phyloP scores from a whole-genome alignment of 2,113 vertebrate genomes.

The Pomatostomus ruficeps region DNA sequence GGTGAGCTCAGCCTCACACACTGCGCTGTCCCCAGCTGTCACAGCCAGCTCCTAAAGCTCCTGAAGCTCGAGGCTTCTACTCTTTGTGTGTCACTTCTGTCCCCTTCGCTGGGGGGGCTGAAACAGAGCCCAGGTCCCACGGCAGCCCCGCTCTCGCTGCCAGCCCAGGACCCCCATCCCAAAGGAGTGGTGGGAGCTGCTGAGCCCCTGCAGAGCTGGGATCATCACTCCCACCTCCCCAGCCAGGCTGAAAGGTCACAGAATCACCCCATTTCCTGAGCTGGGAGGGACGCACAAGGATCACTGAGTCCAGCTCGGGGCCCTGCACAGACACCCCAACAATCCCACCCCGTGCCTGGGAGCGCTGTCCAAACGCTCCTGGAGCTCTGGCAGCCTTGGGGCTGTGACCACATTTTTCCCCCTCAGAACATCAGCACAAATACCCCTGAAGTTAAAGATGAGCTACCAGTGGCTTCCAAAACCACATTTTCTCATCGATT shows the following conservation, averaged over 20 bases:
- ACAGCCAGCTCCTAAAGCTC: not conserved
- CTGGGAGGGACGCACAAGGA: not conserved
- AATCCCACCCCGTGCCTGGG: not conserved
- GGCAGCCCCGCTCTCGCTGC: not conserved
- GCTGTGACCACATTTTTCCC: fast-evolving
- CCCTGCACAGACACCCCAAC: not conserved
- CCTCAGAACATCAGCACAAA: not conserved
- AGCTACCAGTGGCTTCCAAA: not conserved
- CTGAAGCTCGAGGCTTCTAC: fast-evolving
- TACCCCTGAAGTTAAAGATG: not conserved
- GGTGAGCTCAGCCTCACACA: not conserved
- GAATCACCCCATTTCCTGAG: not conserved
- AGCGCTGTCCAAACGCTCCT: not conserved
- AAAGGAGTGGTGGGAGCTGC: not conserved
- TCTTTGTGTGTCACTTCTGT: not conserved
- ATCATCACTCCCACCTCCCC: not conserved
- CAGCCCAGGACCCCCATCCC: not conserved
- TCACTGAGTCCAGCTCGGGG: not conserved
- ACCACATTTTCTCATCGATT: not conserved
- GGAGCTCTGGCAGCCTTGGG: not conserved
- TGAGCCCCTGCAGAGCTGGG: not conserved
- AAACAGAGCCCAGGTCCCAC: not conserved
- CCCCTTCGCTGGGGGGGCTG: not conserved
- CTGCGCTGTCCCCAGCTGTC: not conserved
- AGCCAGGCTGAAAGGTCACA: not conserved